These are phyloP conservation scores for Drosophila putrida DNA, from an alignment of 2,888 invertebrate genomes.

Conservation along the genomic window DNA sequence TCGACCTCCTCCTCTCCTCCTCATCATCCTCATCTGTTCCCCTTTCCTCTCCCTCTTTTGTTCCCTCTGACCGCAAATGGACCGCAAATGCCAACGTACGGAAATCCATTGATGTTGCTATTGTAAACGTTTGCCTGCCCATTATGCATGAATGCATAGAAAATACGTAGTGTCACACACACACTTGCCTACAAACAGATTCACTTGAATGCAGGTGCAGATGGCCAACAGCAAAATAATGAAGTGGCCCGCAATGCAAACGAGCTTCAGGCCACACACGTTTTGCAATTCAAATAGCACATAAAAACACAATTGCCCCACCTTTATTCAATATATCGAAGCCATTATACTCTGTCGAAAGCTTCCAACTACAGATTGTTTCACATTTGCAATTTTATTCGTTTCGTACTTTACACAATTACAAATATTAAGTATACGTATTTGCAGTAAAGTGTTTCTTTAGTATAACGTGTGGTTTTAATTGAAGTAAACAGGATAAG, in stretches of 20 bases:
- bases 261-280: slow-evolving; percentile 43
- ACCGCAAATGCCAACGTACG: slow-evolving; percentile 77
- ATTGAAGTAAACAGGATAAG: too few species aligned
- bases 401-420: neutral
- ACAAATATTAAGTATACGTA: slow-evolving; percentile 7
- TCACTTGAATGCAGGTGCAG: slow-evolving; percentile 47
- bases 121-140: slow-evolving; percentile 79
- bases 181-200: slow-evolving; percentile 11
- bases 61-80: slow-evolving; percentile 61
- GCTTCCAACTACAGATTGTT: neutral
- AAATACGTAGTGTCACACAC: slow-evolving; percentile 58
- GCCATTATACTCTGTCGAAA: slow-evolving; percentile 24
- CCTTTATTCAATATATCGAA: slow-evolving; percentile 23
- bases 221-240: slow-evolving; percentile 64
- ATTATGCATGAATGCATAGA: slow-evolving; percentile 79
- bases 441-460: neutral
- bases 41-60: neutral
- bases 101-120: slow-evolving; percentile 76
- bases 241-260: slow-evolving; percentile 62
- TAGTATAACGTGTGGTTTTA: neutral
- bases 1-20: slow-evolving; percentile 6
- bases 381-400: neutral
- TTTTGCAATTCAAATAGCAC: slow-evolving; percentile 32
- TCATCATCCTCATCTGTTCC: neutral
- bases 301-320: slow-evolving; percentile 37